Conservation (phyloP, 2,797 vertebrate genomes). For the Gobionotothen gibberifrons region DNA sequence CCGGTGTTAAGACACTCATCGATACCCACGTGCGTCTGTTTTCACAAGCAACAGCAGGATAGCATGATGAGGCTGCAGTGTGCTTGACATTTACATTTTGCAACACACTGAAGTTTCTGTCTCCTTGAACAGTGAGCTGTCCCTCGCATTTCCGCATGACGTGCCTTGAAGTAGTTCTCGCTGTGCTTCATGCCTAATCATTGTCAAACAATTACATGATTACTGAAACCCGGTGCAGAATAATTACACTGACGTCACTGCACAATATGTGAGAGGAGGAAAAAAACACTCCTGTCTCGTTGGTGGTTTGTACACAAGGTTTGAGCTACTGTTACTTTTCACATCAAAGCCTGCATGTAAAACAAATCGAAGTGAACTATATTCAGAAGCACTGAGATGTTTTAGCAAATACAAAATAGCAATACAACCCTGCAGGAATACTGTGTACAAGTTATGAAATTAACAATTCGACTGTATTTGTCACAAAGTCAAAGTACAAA, state of each 20-base stretch:
- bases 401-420: neutral
- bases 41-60: conserved; percentile 37
- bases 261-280: conserved; percentile 27
- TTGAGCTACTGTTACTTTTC: neutral
- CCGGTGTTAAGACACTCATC: conserved; percentile 58
- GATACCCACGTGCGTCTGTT: conserved; percentile 45
- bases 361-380: too few relatives aligned
- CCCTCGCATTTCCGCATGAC: conserved; percentile 33
- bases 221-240: conserved; percentile 16
- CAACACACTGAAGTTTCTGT: conserved; percentile 19
- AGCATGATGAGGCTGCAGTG: conserved; percentile 21
- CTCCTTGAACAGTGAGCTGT: conserved; percentile 1
- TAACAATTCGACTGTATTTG: neutral
- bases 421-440: neutral
- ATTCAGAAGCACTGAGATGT: too few relatives aligned
- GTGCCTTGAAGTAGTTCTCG: conserved; percentile 19
- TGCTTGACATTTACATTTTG: conserved; percentile 31
- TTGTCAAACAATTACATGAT: conserved; percentile 43
- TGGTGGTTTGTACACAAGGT: conserved; percentile 7
- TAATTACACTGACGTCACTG: conserved; percentile 31
- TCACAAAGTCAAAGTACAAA: neutral
- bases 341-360: neutral
- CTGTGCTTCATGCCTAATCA: conserved; percentile 28
- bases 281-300: conserved; percentile 3
- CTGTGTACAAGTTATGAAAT: neutral